Conservation (phyloP, 1,140 invertebrate genomes). For the Drosophila santomea region DNA sequence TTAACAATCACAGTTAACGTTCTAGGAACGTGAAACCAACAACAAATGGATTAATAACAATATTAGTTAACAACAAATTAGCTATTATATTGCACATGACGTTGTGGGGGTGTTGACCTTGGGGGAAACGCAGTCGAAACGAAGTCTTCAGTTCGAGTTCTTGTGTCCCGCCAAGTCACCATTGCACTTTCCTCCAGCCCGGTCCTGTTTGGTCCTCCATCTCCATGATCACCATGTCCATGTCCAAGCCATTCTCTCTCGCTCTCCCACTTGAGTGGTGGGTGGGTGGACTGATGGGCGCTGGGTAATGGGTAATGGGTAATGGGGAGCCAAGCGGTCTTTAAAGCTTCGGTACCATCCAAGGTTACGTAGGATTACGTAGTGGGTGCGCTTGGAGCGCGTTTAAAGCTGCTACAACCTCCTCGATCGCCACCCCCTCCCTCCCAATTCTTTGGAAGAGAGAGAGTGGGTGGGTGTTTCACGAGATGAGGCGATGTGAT, state of each 20-base stretch:
- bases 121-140: slow-evolving; percentile 15
- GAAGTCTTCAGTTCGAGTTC: slow-evolving; percentile 8
- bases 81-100: slow-evolving; percentile 52
- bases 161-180: slow-evolving; percentile 25
- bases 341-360: slow-evolving; percentile 73
- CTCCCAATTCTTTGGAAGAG: neutral
- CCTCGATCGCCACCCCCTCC: slow-evolving; percentile 4
- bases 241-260: neutral
- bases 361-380: slow-evolving; percentile 34
- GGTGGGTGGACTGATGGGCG: neutral
- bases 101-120: slow-evolving; percentile 40
- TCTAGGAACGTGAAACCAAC: slow-evolving; percentile 36
- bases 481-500: slow-evolving; percentile 49
- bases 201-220: slow-evolving; percentile 36
- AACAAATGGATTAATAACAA: slow-evolving; percentile 11
- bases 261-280: neutral
- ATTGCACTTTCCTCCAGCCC: slow-evolving; percentile 71
- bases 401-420: slow-evolving; percentile 59
- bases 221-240: slow-evolving; percentile 8
- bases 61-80: slow-evolving; percentile 4
- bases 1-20: slow-evolving; percentile 43
- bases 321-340: slow-evolving; percentile 35
- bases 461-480: slow-evolving; percentile 1
- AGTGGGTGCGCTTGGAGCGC: slow-evolving; percentile 61
- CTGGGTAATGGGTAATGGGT: neutral